Conservation (phyloP, 2,888 invertebrate species). For the Xylocampa areola region DNA sequence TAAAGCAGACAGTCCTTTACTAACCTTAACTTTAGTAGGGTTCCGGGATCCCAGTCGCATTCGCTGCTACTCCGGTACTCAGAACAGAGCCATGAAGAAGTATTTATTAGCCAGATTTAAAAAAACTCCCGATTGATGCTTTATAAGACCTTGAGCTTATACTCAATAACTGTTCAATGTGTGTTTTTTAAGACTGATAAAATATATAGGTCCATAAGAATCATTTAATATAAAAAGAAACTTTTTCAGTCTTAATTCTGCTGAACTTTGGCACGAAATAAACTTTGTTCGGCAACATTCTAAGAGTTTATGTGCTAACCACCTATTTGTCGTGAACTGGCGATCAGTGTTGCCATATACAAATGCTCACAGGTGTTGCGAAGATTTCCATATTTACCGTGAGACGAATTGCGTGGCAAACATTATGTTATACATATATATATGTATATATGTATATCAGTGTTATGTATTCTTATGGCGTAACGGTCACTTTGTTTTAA, state of each 20-base stretch:
- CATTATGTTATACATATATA: conserved; percentile 40
- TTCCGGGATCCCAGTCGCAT: too few relatives aligned
- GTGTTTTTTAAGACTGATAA: too few relatives aligned
- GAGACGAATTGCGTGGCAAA: conserved; percentile 49
- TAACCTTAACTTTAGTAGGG: too few relatives aligned
- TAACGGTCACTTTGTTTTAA: conserved; percentile 22
- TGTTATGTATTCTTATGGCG: conserved; percentile 35
- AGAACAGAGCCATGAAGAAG: too few relatives aligned
- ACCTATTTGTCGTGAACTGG: conserved; percentile 23
- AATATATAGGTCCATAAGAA: too few relatives aligned
- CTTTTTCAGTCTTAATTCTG: neutral
- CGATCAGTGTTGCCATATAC: conserved; percentile 51
- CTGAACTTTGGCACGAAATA: neutral
- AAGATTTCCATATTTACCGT: conserved; percentile 59
- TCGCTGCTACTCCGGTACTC: too few relatives aligned
- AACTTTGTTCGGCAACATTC: conserved; percentile 4
- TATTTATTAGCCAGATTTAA: too few relatives aligned
- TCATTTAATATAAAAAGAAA: neutral
- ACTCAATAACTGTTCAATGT: too few relatives aligned
- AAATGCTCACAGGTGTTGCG: conserved; percentile 65
- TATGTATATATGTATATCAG: too few relatives aligned
- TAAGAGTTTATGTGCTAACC: conserved; percentile 20
- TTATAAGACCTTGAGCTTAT: too few relatives aligned
- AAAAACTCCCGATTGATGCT: too few relatives aligned
- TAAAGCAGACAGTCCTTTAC: too few relatives aligned